Evolutionary conservation across 2,797 vertebrate species (phyloP), one percentile per base, ranked within the genome.

Genomic region (Labroides dimidiatus): DNA sequence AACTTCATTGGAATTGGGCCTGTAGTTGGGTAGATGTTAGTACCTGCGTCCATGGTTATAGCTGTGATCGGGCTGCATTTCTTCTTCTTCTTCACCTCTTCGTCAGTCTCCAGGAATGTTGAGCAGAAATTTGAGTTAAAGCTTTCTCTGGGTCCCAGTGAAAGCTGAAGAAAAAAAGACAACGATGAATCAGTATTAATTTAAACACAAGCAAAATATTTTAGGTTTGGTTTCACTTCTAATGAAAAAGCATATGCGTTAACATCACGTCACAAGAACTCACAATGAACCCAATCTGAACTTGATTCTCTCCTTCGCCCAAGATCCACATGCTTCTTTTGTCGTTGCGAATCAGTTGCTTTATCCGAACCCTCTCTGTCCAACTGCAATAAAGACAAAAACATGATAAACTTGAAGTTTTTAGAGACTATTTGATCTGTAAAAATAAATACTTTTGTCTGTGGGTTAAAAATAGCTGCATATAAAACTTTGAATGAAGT

Each of bases 281-380:
- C 72, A 95, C 93, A 19, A 89, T 0, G 17, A 92, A 89, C 24
- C 85, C 84, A 5, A 94, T 10, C 0, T 0, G 0, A 52, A 91
- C 1, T 0, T n/a, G 0, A 21, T 42, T 24, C 0, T 12, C 0
- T 0, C 0, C 0, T 27, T 87, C 80, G 0, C 78, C 91, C 19
- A 91, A 0, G 45, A 93, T 27, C 93, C 93, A 95, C 62, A 82
- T 4, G 24, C 92, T 92, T 27, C 87, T 91, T 2, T 67, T 47
- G 10, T 92, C 92, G 1, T 91, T 92, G 1, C 0, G 61, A 23
- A 66, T 50, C 6, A 87, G 0, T 0, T 43, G 67, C 0, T 87
- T 42, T 54, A 90, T 0, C 1, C 13, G 11, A 1, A 55, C n/a
- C 0, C 0, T 0, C 0, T 14, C 0, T 0, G 0, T 0, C 88